phyloP scores from a whole-genome alignment of 2,888 invertebrate species.

The Cremastinae sp. region DNA sequence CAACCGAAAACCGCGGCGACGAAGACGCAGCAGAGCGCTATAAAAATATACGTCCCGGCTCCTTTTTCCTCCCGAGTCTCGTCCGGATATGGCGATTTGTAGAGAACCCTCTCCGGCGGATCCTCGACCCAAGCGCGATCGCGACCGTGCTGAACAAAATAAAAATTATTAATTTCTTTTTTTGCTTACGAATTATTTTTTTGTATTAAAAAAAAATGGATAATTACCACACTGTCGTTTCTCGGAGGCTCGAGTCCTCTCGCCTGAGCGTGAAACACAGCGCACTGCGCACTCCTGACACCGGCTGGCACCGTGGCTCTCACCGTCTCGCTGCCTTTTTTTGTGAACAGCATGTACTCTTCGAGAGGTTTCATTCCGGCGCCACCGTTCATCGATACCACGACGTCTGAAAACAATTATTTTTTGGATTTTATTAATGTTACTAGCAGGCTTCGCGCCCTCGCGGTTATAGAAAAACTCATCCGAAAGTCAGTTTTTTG shows the following conservation, averaged over 20 bases:
- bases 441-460: too few species aligned
- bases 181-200: too few species aligned
- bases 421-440: too few species aligned
- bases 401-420: slow-evolving; percentile 85
- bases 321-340: slow-evolving; percentile 91
- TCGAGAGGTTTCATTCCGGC: slow-evolving; percentile 91
- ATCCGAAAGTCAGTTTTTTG: too few species aligned
- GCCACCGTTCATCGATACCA: slow-evolving; percentile 89
- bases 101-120: slow-evolving; percentile 88
- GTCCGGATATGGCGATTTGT: slow-evolving; percentile 88
- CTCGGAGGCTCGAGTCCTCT: slow-evolving; percentile 76
- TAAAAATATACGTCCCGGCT: slow-evolving; percentile 89
- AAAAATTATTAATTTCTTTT: too few species aligned
- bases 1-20: slow-evolving; percentile 86
- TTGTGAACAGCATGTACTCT: slow-evolving; percentile 95
- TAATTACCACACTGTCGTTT: slow-evolving; percentile 81
- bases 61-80: slow-evolving; percentile 90
- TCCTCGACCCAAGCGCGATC: slow-evolving; percentile 93
- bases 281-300: slow-evolving; percentile 92
- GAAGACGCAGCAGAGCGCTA: slow-evolving; percentile 89
- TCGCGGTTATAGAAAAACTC: too few species aligned
- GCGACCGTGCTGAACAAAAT: slow-evolving; percentile 83
- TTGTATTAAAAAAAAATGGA: slow-evolving; percentile 18
- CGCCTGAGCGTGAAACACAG: slow-evolving; percentile 84
- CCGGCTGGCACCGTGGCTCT: slow-evolving; percentile 94